Base-by-base conservation (phyloP, 2,888 invertebrate species). In the Andricus quercusramuli region DNA sequence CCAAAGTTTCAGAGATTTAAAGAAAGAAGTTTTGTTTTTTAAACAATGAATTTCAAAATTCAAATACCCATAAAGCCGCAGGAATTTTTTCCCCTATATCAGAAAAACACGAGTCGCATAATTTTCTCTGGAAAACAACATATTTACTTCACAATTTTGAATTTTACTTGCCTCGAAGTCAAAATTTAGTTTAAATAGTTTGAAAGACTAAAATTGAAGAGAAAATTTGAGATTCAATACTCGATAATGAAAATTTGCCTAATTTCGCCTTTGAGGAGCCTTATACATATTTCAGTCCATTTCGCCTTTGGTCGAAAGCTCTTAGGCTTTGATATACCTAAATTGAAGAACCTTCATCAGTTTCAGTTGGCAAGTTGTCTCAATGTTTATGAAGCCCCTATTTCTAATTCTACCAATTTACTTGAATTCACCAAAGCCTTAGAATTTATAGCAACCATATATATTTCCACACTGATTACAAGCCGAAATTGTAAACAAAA, bases 211-310 rank as follows among this genome's bases (percentile, higher is more conserved):
- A 51, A 20, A 51, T 5, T 20, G 20, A 4, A 20, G 51, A 20
- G 56, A 44, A 0, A 44, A 15, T 44, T 15, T 44, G 8, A 56
- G 56, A n/a, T 56, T 8, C 2, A 9, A n/a, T n/a, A 0, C 8
- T n/a, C 56, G 20, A 56, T 9, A 70, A 47, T 70, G 20, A 56
- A n/a, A 70, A 47, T 70, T 47, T 17, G 25, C 47, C 11, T 29
- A 47, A 70, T 70, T 70, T 70, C 17, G 8, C 17, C 68, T 47
- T 70, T 47, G 20, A n/a, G 41, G 8, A 29, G 68, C 47, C 47
- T 6, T 51, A 51, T 51, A 20, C 51, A 56, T 56, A n/a, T 70
- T 70, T 11, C 4, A 70, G 47, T 25, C 47, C 32, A 9, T 29
- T 47, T 47, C 29, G 25, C 68, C 47, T 47, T 29, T 67, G 44